Base-by-base conservation (phyloP, 2,797 vertebrate species). In the Anguilla marmorata region DNA sequence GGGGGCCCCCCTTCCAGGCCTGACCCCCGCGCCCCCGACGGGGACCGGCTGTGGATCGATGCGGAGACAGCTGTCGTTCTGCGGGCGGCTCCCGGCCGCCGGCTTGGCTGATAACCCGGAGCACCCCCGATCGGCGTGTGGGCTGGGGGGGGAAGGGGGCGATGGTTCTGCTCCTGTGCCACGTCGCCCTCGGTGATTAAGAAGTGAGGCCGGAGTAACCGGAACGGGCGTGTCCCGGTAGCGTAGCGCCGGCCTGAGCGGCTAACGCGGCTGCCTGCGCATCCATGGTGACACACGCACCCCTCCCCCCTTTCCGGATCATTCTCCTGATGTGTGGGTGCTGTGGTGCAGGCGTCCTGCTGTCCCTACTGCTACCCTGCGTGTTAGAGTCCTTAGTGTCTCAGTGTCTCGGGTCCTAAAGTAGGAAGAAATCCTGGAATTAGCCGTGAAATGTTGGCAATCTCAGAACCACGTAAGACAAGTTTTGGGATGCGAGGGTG, bases 1-100 rank as follows among this genome's bases (percentile, higher is more conserved):
- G 91, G 93, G 93, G 93, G 93, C 93, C 94, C 92, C 94, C 93
- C 92, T 58, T 93, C 91, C 92, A 92, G 93, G 90, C 93, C 90
- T 95, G 93, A 95, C 94, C 95, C 94, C 91, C 94, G 92, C 91
- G 93, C 94, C 95, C 95, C 91, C 93, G 94, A 92, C 93, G 93
- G 94, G 94, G 93, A 94, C 94, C 95, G 95, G 95, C 95, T 96
- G 95, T 96, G 95, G 91, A 96, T 96, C 95, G 93, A 96, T 96
- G 90, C 72, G 21, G 88, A 92, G 92, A 95, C 96, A 96, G 95
- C 96, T 96, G 96, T 84, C 83, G 9, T 12, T 84, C 24, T 84
- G 7, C 50, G 6, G 50, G 83, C 24, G 19, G 24, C 83, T 9
- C 24, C 12, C 11, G 30, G 30, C 12, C 12, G n/a, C 27, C 0